These are phyloP conservation scores for Naja naja DNA, from an alignment of 2,113 vertebrate species.

Conservation along the genomic window DNA sequence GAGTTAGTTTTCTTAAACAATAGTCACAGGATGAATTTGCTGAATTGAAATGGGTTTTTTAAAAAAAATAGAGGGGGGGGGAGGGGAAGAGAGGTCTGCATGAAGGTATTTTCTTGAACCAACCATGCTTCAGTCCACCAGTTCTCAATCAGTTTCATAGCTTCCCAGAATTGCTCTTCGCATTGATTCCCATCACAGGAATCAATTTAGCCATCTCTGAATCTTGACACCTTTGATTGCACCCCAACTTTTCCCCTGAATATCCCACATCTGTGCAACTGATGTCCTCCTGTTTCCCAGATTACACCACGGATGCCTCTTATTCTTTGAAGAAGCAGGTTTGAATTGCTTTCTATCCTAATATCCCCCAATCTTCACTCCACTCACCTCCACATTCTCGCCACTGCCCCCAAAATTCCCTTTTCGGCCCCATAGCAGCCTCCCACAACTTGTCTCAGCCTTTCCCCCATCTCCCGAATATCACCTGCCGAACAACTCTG, in stretches of 20 bases:
- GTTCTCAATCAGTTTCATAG: not conserved
- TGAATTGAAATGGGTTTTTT: not conserved
- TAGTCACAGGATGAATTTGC: constrained; percentile 1
- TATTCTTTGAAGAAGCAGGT: not conserved
- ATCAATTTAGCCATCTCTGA: not conserved
- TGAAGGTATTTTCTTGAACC: not conserved
- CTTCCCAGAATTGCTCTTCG: not conserved
- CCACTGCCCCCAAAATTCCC: not conserved
- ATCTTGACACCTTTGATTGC: not conserved
- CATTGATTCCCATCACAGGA: not conserved
- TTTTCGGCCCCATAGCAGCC: not conserved
- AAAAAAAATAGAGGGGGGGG: not conserved
- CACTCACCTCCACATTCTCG: not conserved
- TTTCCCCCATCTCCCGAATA: not conserved
- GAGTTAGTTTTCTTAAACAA: constrained; percentile 6
- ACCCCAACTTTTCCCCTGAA: not conserved
- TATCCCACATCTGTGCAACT: not conserved
- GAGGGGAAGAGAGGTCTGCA: not conserved
- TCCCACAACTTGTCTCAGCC: not conserved
- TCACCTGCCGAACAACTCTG: not conserved
- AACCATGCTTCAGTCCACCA: not conserved
- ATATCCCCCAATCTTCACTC: not conserved
- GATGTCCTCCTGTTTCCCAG: not conserved
- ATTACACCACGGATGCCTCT: not conserved
- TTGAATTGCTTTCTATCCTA: not conserved